These are phyloP conservation scores for Antigone vipio DNA, from an alignment of 2,113 vertebrate genomes.

Conservation along the genomic window DNA sequence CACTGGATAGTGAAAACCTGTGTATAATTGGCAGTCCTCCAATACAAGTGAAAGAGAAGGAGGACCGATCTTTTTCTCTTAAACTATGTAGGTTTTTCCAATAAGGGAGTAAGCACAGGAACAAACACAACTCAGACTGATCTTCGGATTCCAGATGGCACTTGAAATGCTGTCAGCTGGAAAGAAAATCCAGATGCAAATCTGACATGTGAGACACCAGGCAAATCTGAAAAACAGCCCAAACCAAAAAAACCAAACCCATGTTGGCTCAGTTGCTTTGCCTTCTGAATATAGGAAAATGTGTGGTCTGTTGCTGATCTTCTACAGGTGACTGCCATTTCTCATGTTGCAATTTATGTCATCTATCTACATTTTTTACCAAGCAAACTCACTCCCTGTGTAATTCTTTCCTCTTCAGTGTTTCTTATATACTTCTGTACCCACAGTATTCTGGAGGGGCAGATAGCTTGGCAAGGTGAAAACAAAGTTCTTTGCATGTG, in stretches of 20 bases:
- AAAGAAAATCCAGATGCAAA: slow-evolving; percentile 31
- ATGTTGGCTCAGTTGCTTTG: not conserved
- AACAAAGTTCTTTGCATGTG: not conserved
- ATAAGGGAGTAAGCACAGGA: not conserved
- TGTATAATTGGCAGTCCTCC: not conserved
- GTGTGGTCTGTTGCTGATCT: not conserved
- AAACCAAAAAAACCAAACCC: not conserved
- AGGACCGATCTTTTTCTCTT: not conserved
- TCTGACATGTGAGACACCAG: not conserved
- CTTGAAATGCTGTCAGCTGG: not conserved
- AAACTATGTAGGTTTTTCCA: not conserved
- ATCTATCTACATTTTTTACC: not conserved
- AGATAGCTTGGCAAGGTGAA: not conserved
- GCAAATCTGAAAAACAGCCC: not conserved
- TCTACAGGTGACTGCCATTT: not conserved
- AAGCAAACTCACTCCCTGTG: not conserved
- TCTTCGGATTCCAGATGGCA: not conserved
- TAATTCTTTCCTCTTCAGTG: not conserved
- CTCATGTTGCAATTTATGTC: not conserved
- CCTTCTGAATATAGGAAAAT: not conserved
- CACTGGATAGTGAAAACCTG: not conserved
- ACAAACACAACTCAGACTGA: not conserved
- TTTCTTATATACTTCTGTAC: not conserved
- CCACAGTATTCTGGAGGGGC: not conserved
- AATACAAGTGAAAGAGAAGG: not conserved